Conservation (phyloP, 1,140 invertebrate species). For the Teleogryllus occipitalis region DNA sequence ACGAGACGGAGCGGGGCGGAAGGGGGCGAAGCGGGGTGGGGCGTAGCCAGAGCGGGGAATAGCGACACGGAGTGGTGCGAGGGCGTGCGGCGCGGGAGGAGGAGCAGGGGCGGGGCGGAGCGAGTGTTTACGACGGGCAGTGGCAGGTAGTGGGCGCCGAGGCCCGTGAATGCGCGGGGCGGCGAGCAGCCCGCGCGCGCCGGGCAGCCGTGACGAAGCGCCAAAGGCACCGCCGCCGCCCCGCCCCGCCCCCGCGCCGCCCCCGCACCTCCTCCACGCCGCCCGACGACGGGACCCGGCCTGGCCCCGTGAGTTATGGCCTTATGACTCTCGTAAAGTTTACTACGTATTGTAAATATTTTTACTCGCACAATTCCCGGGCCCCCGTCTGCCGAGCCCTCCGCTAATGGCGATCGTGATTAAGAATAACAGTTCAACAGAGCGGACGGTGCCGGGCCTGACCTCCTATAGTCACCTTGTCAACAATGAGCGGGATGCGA, state of each 20-base stretch:
- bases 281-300: not conserved
- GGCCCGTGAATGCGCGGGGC: too few species aligned
- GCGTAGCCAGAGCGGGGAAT: too few species aligned
- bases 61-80: too few species aligned
- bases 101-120: too few species aligned
- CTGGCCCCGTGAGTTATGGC: not conserved
- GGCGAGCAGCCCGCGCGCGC: too few species aligned
- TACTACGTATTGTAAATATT: not conserved
- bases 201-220: not conserved
- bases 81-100: too few species aligned
- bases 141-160: too few species aligned
- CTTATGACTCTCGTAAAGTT: not conserved
- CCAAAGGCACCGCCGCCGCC: not conserved
- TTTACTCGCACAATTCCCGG: not conserved
- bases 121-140: too few species aligned
- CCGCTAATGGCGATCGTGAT: not conserved
- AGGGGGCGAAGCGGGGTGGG: too few species aligned
- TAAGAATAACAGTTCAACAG: not conserved
- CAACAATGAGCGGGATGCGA: not conserved
- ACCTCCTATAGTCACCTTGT: not conserved
- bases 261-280: not conserved
- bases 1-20: too few species aligned
- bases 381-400: not conserved
- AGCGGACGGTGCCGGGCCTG: too few species aligned
- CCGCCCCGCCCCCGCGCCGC: too few species aligned